Evolutionary conservation across 2,888 invertebrate genomes (phyloP).

Genomic region (Drosophila neotestacea): DNA sequence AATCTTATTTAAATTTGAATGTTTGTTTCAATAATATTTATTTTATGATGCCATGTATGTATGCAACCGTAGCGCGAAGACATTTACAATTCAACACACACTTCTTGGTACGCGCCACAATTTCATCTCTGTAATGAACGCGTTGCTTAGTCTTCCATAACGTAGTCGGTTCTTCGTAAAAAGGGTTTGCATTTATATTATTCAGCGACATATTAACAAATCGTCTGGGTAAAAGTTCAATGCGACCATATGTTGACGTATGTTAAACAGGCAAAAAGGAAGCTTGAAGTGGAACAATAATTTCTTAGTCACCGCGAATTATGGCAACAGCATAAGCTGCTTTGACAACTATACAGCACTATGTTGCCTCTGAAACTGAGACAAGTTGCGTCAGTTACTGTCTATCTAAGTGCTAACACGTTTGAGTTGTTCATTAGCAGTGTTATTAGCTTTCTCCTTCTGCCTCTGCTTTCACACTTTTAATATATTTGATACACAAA

Average conservation of each 20-base stretch:
- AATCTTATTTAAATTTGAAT: too few species aligned
- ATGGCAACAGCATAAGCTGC: slow-evolving; percentile 2
- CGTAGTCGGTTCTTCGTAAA: slow-evolving; percentile 67
- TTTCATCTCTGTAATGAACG: slow-evolving; percentile 76
- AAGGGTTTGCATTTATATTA: slow-evolving; percentile 61
- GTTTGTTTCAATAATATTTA: too few species aligned
- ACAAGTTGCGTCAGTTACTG: slow-evolving; percentile 25
- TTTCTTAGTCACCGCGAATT: neutral
- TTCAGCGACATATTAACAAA: slow-evolving; percentile 73
- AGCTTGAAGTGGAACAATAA: neutral
- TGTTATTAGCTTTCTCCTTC: slow-evolving; percentile 52
- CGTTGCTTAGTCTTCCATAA: slow-evolving; percentile 80
- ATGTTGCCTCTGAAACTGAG: slow-evolving; percentile 28
- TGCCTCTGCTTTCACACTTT: slow-evolving; percentile 18
- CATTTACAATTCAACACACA: slow-evolving; percentile 40
- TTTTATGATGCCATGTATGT: neutral
- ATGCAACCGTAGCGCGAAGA: slow-evolving; percentile 17
- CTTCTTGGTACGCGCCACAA: slow-evolving; percentile 56
- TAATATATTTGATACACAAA: slow-evolving; percentile 29
- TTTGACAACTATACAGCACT: slow-evolving; percentile 26
- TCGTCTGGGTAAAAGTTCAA: neutral
- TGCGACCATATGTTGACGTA: neutral
- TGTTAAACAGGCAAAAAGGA: neutral
- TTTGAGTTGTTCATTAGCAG: slow-evolving; percentile 70
- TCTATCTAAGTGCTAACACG: slow-evolving; percentile 35